These are phyloP conservation scores for Lycaena phlaeas DNA, from an alignment of 2,888 invertebrate species.

Conservation along the genomic window DNA sequence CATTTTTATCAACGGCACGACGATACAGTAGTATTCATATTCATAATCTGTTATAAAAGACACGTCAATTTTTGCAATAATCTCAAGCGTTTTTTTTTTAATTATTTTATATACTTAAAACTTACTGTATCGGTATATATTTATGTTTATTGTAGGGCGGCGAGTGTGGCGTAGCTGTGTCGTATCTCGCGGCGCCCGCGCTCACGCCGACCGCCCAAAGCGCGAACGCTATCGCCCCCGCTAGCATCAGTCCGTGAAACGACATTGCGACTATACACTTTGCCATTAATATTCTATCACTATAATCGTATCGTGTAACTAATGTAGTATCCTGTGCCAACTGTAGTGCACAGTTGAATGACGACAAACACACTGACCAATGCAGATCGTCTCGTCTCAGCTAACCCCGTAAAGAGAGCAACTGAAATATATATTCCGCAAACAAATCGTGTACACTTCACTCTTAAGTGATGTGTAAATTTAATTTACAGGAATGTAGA, in stretches of 20 bases:
- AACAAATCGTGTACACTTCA: constrained; percentile 42
- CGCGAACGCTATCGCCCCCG: constrained; percentile 36
- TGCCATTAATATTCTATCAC: constrained; percentile 19
- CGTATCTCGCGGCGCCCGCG: constrained; percentile 41
- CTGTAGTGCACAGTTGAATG: constrained; percentile 34
- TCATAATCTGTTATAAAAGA: too few species aligned
- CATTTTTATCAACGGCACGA: too few species aligned
- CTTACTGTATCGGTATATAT: constrained; percentile 59
- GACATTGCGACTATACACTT: constrained; percentile 34
- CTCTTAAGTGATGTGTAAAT: constrained; percentile 49
- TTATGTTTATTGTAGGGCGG: constrained; percentile 46
- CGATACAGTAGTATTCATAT: too few species aligned
- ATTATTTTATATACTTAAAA: too few species aligned
- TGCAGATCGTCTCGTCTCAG: constrained; percentile 37
- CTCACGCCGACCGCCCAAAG: constrained; percentile 48
- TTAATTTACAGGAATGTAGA: constrained; percentile 43
- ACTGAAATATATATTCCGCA: constrained; percentile 51
- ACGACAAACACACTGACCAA: constrained; percentile 41
- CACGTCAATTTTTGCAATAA: too few species aligned
- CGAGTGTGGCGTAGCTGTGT: constrained; percentile 56
- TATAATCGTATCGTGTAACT: constrained; percentile 8
- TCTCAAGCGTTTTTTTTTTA: too few species aligned
- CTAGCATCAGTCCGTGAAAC: constrained; percentile 45
- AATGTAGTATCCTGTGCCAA: constrained; percentile 16
- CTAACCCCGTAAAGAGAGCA: constrained; percentile 49